phyloP scores from a whole-genome alignment of 2,888 invertebrate species.

The Dicycla oo region DNA sequence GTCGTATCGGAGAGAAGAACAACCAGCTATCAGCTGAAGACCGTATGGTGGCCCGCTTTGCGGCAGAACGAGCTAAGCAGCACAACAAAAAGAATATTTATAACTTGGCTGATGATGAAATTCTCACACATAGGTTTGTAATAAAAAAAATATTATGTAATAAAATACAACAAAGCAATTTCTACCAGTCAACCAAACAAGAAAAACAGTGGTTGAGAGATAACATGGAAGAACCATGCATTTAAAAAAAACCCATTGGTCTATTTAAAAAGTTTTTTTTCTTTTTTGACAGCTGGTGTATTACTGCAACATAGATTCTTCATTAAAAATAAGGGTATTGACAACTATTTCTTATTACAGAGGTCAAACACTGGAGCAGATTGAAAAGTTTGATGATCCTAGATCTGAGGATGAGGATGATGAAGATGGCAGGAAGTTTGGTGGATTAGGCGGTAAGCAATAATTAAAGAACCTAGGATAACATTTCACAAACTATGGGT shows the following conservation, averaged over 20 bases:
- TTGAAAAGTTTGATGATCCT: conserved; percentile 97
- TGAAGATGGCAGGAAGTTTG: conserved; percentile 86
- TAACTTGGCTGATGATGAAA: conserved; percentile 96
- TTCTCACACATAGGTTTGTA: conserved; percentile 94
- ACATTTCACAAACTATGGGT: too few relatives aligned
- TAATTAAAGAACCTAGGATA: not conserved
- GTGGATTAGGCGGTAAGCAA: conserved; percentile 90
- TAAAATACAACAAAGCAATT: too few relatives aligned
- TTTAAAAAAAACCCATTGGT: conserved; percentile 1
- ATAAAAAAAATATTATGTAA: not conserved
- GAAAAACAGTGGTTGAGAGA: not conserved
- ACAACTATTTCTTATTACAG: conserved; percentile 73
- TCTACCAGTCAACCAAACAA: not conserved
- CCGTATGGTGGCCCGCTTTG: conserved; percentile 95
- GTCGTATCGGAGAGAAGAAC: conserved; percentile 96
- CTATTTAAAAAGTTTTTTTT: too few relatives aligned
- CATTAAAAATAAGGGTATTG: not conserved
- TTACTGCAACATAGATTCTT: not conserved
- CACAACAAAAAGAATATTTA: conserved; percentile 93
- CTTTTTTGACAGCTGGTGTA: not conserved
- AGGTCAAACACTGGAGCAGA: conserved; percentile 96
- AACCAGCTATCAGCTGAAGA: conserved; percentile 93
- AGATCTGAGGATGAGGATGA: conserved; percentile 94
- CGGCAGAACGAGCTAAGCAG: conserved; percentile 93
- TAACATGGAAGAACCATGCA: not conserved